Evolutionary conservation across 1,140 invertebrate genomes (phyloP), one percentile per base, ranked within the genome.

Genomic region (Globodera ellingtonae): DNA sequence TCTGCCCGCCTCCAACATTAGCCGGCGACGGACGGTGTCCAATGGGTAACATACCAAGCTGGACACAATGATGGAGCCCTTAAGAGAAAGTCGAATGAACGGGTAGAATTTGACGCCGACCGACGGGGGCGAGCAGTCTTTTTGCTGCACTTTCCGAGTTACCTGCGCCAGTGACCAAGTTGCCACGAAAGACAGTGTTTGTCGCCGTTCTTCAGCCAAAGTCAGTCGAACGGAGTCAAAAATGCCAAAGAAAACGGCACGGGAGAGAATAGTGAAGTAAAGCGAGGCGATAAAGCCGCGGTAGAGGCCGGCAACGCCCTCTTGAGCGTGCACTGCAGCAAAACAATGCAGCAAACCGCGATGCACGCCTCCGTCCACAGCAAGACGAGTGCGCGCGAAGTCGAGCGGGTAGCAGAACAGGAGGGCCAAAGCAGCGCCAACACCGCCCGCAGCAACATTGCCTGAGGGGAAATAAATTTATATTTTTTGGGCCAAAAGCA

Each of bases 211-310:
- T 15, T 83, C 82, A 21, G 71, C 77, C 47, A 80, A 74, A 21
- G 80, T 76, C 15, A 74, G 72, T 15, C 86, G 75, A 7, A 84
- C 72, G 47, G 88, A 89, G 79, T 90, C 90, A 76, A 89, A 90
- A 18, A 89, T 82, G 47, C 89, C 89, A 72, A 90, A 90, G 78
- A 90, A 90, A 6, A 89, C 83, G 15, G 87, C 89, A 8, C 89
- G 81, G 67, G 90, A 90, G 0, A 88, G 81, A 46, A 90, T 81
- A n/a, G 89, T 87, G 73, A 89, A 90, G 72, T 86, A 85, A 8
- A 90, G 80, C 4, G 90, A 89, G 7, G 89, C 84, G 67, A 79
- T 78, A 73, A 90, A 89, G 35, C 89, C 89, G 56, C 87, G 85
- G 79, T 90, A 90, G 59, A 89, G 79, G 6, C 88, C 86, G 44